Evolutionary conservation across 2,888 invertebrate species (phyloP), one percentile per base, ranked within the genome.

Genomic region (Silvanus unidentatus): DNA sequence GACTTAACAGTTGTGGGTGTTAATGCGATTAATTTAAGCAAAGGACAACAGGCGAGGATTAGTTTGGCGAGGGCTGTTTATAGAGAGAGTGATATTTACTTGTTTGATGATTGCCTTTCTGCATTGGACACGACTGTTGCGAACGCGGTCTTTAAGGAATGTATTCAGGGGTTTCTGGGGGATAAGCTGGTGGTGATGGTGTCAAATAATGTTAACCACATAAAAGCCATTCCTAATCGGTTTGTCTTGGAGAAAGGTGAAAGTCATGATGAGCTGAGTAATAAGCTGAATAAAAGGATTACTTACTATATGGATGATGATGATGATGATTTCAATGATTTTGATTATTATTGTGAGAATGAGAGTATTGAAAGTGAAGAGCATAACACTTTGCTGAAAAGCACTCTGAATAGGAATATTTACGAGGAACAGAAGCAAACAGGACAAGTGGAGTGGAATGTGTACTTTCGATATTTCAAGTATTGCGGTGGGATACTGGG

Each of bases 21-120:
- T 53, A 71, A 78, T 41, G 83, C 82, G 2, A 74, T 79, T 6
- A 77, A 77, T 51, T 64, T 84, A 39, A 80, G 80, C 59, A 82
- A 81, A 39, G 81, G 82, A 13, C 83, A 65, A 43, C 62, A 65
- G 55, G 54, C 63, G 6, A 52, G 66, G 37, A 59, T 66, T n/a
- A 64, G 61, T 45, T 45, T 66, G 14, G 65, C 65, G 0, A 52
- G 66, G 44, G 63, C 65, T 10, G 48, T 64, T 9, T 66, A 66
- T 42, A 62, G 53, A 45, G 48, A 62, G 2, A 57, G 59, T 37
- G 63, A 66, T 47, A 64, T 66, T 39, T 66, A 65, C 40, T 48
- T 66, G 16, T 40, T 66, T 13, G 66, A 66, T 45, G 66, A 66
- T 32, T 61, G 58, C 43, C 48, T 66, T 12, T 55, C 62, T 2